phyloP scores from a whole-genome alignment of 2,888 invertebrate genomes.

The Drosophila mettleri region DNA sequence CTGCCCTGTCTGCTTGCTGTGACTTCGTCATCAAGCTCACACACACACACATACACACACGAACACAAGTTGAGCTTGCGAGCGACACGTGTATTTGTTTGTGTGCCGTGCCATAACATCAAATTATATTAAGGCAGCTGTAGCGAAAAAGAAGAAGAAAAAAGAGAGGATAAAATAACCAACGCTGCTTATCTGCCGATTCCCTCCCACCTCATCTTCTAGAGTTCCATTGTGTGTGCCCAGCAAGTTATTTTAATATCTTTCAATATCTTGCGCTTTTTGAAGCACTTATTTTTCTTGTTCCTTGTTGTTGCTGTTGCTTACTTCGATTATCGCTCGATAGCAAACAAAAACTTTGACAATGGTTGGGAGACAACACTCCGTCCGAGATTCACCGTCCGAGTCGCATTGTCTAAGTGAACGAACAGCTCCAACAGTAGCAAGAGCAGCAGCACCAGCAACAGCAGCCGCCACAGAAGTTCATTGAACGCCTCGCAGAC shows the following conservation, averaged over 20 bases:
- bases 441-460: constrained; percentile 9
- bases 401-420: constrained; percentile 49
- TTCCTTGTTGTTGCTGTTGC: constrained; percentile 18
- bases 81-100: constrained; percentile 47
- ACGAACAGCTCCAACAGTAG: constrained; percentile 11
- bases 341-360: constrained; percentile 50
- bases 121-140: constrained; percentile 72
- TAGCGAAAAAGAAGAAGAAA: constrained; percentile 27
- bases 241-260: constrained; percentile 75
- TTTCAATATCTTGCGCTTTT: constrained; percentile 52
- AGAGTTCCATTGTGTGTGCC: constrained; percentile 53
- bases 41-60: constrained; percentile 11
- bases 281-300: constrained; percentile 23
- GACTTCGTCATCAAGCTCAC: constrained; percentile 64
- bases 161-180: constrained; percentile 14
- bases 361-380: constrained; percentile 42
- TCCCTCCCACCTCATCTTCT: constrained; percentile 26
- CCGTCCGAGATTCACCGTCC: constrained; percentile 25
- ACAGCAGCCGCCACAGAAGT: constrained; percentile 45
- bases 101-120: constrained; percentile 68
- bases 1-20: constrained; percentile 44
- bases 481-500: constrained; percentile 71
- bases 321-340: constrained; percentile 53
- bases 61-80: background rate
- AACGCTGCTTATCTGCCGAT: constrained; percentile 42